Percentiles rank a stretch among this genome's conserved stretches.
These are phyloP conservation scores for Chrysemys picta DNA, from an alignment of 2,113 vertebrate species.

Conservation along the genomic window DNA sequence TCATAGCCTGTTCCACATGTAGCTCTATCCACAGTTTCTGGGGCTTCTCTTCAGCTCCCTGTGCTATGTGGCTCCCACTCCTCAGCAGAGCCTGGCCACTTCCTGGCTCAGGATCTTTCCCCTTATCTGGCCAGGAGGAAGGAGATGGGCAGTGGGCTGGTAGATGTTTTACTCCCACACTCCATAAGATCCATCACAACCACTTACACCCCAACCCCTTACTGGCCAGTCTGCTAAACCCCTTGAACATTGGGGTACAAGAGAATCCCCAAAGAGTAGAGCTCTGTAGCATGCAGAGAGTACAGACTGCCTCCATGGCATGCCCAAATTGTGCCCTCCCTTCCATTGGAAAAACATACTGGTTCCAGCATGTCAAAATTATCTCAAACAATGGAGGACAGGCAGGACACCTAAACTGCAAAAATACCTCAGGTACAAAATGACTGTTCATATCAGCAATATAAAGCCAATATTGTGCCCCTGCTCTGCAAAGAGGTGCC, in stretches of 20 bases:
- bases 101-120: neutral
- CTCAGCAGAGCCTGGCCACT: neutral
- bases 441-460: neutral
- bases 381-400: fast-evolving
- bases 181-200: neutral
- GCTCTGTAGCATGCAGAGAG: neutral
- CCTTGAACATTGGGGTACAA: neutral
- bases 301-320: neutral
- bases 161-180: neutral
- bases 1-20: neutral
- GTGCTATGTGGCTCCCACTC: neutral
- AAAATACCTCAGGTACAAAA: neutral
- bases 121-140: neutral
- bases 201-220: neutral
- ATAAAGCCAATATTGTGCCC: neutral
- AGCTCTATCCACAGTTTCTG: neutral
- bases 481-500: neutral
- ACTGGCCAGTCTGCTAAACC: neutral
- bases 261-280: neutral
- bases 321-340: neutral
- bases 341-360: neutral
- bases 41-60: neutral
- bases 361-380: fast-evolving
- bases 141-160: neutral
- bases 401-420: neutral